Base-by-base conservation (phyloP, 2,888 invertebrate species). In the Siphlonurus alternatus region DNA sequence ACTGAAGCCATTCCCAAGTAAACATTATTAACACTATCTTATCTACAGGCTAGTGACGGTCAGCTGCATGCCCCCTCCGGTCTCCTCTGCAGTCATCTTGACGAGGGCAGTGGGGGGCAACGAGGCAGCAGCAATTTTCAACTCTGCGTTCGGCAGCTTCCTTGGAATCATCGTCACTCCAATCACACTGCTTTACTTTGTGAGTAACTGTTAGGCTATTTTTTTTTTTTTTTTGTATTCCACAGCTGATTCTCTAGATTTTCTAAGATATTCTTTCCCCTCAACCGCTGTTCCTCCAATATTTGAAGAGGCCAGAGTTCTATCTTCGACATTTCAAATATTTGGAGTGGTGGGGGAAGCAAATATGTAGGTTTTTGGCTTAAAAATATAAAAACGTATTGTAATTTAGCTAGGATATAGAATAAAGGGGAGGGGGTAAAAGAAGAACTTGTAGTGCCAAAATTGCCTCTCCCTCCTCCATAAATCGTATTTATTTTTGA, bases 1-100 rank as follows among this genome's bases (percentile, higher is more conserved):
- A n/a, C n/a, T n/a, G n/a, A n/a, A n/a, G n/a, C n/a, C n/a, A n/a
- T n/a, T n/a, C n/a, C n/a, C n/a, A n/a, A n/a, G n/a, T n/a, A n/a
- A n/a, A n/a, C n/a, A n/a, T n/a, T n/a, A n/a, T n/a, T n/a, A n/a
- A n/a, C n/a, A n/a, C n/a, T n/a, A n/a, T n/a, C n/a, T n/a, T n/a
- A n/a, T n/a, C 18, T 70, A 61, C 68, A 80, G 81, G 25, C 72
- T 81, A 61, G 71, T 79, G 60, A 79, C 79, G 2, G 78, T 80
- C 5, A 77, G 79, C 53, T 80, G 80, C 69, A 81, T 83, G 81
- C 83, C 83, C 2, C 82, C 82, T 18, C 81, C 82, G 2, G 81
- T 82, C 2, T 81, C 81, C 1, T 81, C 81, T 65, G 81, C 82
- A 66, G 80, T 82, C 18, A 80, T 82, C 66, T 72, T 82, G 59